Evolutionary conservation across 2,113 vertebrate genomes (phyloP).

Genomic region (Sialia sialis): DNA sequence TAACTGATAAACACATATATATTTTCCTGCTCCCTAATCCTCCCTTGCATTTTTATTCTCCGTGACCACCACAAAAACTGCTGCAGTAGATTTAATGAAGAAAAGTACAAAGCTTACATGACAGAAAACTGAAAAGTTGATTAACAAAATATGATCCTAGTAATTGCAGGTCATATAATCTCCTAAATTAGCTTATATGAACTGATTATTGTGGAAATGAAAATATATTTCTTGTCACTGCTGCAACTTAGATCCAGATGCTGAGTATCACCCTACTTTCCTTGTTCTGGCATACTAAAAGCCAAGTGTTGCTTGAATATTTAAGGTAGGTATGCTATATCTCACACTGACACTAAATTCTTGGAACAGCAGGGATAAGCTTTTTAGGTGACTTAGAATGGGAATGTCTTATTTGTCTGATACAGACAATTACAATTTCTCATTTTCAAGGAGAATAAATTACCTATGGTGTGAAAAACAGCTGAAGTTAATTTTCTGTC

Average conservation of each 20-base stretch:
- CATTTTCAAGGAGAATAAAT: neutral
- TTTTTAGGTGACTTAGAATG: neutral
- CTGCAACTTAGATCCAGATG: neutral
- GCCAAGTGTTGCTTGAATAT: neutral
- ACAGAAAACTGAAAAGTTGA: neutral
- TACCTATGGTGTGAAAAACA: neutral
- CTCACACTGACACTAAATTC: neutral
- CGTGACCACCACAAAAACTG: neutral
- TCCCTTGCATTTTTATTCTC: neutral
- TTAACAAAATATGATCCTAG: neutral
- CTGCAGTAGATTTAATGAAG: neutral
- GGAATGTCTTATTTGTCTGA: neutral
- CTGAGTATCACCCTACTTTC: neutral
- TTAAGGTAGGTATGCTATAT: neutral
- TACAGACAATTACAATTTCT: neutral
- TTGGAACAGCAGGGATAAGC: neutral
- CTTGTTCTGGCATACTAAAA: neutral
- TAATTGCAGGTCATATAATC: neutral
- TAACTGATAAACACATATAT: neutral
- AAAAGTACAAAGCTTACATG: neutral
- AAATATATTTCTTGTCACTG: neutral
- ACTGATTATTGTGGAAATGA: neutral
- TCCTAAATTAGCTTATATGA: neutral
- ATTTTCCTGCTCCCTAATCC: neutral
- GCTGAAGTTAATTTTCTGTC: neutral